These are phyloP conservation scores for Palaemon carinicauda DNA, from an alignment of 1,140 invertebrate genomes.

Conservation along the genomic window DNA sequence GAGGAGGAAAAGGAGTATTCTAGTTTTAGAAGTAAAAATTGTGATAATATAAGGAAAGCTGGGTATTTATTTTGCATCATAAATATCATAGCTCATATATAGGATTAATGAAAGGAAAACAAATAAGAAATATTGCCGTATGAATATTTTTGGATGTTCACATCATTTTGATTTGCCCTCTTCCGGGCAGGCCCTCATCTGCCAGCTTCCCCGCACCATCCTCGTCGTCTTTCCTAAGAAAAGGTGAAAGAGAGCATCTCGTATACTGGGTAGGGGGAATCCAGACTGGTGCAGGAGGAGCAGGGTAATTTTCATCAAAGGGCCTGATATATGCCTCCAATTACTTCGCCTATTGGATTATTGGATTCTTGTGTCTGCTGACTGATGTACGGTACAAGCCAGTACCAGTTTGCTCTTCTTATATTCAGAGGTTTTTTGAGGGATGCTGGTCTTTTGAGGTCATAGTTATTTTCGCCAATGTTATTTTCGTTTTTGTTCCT, in stretches of 20 bases:
- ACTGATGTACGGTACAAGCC: slow-evolving; percentile 16
- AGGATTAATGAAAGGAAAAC: too few species aligned
- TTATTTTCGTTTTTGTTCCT: too few species aligned
- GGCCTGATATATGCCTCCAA: slow-evolving; percentile 34
- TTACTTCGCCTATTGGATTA: slow-evolving; percentile 36
- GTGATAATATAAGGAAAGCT: too few species aligned
- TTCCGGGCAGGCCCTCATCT: neutral
- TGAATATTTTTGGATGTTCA: neutral
- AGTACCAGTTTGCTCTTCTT: neutral
- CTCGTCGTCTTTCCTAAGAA: neutral
- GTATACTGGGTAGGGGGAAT: neutral
- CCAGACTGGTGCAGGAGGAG: neutral
- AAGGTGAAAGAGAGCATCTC: neutral
- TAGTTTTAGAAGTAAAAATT: too few species aligned
- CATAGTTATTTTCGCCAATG: too few species aligned
- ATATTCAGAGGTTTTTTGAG: neutral
- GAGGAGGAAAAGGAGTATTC: neutral
- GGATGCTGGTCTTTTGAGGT: too few species aligned
- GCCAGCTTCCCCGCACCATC: neutral
- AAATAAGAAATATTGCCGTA: too few species aligned
- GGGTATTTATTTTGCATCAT: too few species aligned
- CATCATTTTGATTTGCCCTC: neutral
- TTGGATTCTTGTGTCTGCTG: slow-evolving; percentile 24
- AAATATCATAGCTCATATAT: too few species aligned
- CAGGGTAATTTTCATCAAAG: slow-evolving; percentile 36